phyloP scores from a whole-genome alignment of 2,113 vertebrate species.

The Ardeotis arabs region DNA sequence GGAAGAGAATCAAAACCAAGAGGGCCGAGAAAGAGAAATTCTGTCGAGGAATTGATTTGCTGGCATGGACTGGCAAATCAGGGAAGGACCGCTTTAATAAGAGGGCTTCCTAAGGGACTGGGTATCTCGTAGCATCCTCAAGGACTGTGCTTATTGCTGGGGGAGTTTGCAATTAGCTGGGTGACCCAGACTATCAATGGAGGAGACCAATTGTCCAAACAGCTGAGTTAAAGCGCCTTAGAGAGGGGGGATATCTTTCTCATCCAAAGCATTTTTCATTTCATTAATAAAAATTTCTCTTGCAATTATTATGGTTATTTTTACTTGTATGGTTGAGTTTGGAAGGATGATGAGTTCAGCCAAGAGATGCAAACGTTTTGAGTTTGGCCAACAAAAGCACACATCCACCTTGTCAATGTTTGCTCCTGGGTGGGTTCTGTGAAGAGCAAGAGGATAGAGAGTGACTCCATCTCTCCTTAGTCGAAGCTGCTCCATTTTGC shows the following conservation, averaged over 20 bases:
- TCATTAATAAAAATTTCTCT: background rate
- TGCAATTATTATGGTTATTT: background rate
- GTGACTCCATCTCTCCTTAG: accelerated
- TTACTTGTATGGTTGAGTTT: background rate
- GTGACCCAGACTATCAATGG: background rate
- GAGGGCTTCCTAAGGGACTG: background rate
- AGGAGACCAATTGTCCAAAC: background rate
- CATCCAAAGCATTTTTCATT: background rate
- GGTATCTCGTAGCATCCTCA: background rate
- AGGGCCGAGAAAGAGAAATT: background rate
- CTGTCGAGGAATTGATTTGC: background rate
- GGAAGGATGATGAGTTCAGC: background rate
- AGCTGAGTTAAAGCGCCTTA: background rate
- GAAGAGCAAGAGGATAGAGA: background rate
- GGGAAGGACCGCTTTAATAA: background rate
- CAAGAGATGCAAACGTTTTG: background rate
- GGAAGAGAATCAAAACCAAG: conserved; percentile 6
- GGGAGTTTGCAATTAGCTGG: background rate
- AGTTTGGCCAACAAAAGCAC: background rate
- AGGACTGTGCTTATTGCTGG: background rate
- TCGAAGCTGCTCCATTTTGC: background rate
- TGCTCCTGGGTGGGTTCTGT: background rate
- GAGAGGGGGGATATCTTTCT: accelerated
- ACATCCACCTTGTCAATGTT: background rate
- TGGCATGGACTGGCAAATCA: background rate